A percentile compares a stretch with the other conserved stretches of the same genome.
Conservation (phyloP, 2,113 vertebrate species). For the Tympanuchus pallidicinctus region DNA sequence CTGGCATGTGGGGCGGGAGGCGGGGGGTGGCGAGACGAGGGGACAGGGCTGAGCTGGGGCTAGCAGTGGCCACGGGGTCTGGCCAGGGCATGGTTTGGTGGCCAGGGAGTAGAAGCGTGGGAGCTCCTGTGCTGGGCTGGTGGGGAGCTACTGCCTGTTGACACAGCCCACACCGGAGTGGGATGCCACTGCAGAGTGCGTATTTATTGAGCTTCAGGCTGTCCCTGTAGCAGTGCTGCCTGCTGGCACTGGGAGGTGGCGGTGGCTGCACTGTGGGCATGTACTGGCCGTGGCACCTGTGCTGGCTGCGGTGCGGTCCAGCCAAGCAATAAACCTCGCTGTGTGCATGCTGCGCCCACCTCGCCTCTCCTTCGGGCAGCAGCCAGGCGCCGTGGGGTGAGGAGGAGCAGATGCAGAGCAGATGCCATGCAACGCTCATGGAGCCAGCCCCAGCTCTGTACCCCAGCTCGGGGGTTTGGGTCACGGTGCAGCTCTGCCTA, state of each 20-base stretch:
- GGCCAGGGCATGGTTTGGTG: neutral
- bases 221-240: neutral
- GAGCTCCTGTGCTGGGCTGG: neutral
- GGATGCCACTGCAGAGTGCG: neutral
- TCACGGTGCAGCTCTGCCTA: accelerated
- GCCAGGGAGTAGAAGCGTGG: neutral
- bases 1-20: neutral
- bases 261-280: neutral
- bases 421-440: accelerated
- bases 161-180: neutral
- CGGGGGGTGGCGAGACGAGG: neutral
- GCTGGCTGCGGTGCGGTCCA: neutral
- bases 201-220: neutral
- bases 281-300: neutral
- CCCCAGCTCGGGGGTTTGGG: neutral
- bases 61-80: neutral
- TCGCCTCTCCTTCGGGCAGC: neutral
- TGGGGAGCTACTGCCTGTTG: neutral
- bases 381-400: neutral
- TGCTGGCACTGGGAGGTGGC: neutral
- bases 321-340: constrained; percentile 51
- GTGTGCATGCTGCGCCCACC: neutral
- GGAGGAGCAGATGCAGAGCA: neutral
- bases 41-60: neutral
- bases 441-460: neutral